These are phyloP conservation scores for Spodoptera litura DNA, from an alignment of 1,140 invertebrate genomes.

Conservation along the genomic window DNA sequence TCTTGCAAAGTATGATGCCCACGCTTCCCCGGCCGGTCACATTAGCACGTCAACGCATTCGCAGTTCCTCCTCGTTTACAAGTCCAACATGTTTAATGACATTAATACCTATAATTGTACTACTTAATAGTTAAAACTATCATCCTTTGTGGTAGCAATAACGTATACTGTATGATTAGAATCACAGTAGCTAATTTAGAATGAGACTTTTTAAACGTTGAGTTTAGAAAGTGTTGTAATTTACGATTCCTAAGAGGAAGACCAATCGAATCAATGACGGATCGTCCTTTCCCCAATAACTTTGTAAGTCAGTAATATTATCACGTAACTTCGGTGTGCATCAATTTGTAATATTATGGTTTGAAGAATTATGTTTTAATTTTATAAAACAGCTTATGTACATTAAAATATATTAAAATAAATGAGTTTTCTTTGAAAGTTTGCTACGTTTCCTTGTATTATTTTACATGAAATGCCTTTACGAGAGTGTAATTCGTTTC, in stretches of 20 bases:
- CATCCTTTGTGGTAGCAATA: constrained; percentile 9
- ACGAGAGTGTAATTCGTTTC: too few relatives aligned
- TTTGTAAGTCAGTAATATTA: constrained; percentile 8
- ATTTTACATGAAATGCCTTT: background rate
- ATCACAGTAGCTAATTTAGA: background rate
- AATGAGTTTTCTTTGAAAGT: constrained; percentile 30
- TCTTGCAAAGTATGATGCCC: constrained; percentile 65
- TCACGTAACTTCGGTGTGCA: background rate
- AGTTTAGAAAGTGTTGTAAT: constrained; percentile 6
- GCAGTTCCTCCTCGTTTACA: background rate
- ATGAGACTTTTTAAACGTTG: background rate
- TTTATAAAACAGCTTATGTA: constrained; percentile 19
- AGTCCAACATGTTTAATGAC: background rate
- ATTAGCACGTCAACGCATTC: background rate
- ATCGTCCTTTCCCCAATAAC: background rate
- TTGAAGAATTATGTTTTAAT: constrained; percentile 34
- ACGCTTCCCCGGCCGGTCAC: constrained; percentile 42
- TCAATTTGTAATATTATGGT: background rate
- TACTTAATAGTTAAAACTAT: constrained; percentile 52
- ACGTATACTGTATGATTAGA: constrained; percentile 26
- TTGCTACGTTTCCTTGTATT: background rate
- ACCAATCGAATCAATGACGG: background rate
- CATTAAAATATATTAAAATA: constrained; percentile 29
- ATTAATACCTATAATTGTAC: constrained; percentile 37
- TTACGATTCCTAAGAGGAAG: background rate